phyloP scores from a whole-genome alignment of 2,888 invertebrate genomes.

The Anodontia alba region DNA sequence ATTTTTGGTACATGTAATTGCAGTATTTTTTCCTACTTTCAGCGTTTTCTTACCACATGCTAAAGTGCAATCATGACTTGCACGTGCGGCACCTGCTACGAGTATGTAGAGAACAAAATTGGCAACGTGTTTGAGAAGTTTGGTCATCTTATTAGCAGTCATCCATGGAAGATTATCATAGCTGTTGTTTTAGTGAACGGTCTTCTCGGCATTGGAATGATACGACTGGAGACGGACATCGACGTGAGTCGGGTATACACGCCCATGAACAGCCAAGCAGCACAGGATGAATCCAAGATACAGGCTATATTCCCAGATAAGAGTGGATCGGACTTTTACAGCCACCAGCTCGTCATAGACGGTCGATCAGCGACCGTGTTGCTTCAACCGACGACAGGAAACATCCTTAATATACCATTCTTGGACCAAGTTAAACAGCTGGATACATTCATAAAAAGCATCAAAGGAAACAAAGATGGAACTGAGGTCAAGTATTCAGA shows the following conservation, averaged over 20 bases:
- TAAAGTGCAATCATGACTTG: too few species aligned
- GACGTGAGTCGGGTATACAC: slow-evolving; percentile 70
- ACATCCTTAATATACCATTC: slow-evolving; percentile 38
- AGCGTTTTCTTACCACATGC: too few species aligned
- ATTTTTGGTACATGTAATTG: too few species aligned
- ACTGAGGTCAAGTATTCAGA: slow-evolving; percentile 1
- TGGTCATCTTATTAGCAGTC: slow-evolving; percentile 40
- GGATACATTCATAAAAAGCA: not conserved
- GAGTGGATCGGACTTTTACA: slow-evolving; percentile 51
- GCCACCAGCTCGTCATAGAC: slow-evolving; percentile 23
- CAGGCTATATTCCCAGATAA: slow-evolving; percentile 56
- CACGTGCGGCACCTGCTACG: slow-evolving; percentile 2
- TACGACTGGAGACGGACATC: slow-evolving; percentile 63
- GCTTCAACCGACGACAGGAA: slow-evolving; percentile 37
- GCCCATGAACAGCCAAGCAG: slow-evolving; percentile 66
- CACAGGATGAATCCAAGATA: slow-evolving; percentile 59
- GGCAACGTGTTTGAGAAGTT: slow-evolving; percentile 42
- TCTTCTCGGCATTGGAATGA: slow-evolving; percentile 60
- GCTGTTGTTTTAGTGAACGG: slow-evolving; percentile 48
- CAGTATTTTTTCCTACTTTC: too few species aligned
- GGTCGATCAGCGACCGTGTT: slow-evolving; percentile 42
- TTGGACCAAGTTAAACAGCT: slow-evolving; percentile 26
- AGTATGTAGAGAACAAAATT: slow-evolving; percentile 40
- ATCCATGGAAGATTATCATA: slow-evolving; percentile 49
- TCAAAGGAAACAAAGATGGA: slow-evolving; percentile 28